Percentiles rank a stretch among this genome's conserved stretches.
phyloP scores from a whole-genome alignment of 2,888 invertebrate genomes.

The Lingula anatina region DNA sequence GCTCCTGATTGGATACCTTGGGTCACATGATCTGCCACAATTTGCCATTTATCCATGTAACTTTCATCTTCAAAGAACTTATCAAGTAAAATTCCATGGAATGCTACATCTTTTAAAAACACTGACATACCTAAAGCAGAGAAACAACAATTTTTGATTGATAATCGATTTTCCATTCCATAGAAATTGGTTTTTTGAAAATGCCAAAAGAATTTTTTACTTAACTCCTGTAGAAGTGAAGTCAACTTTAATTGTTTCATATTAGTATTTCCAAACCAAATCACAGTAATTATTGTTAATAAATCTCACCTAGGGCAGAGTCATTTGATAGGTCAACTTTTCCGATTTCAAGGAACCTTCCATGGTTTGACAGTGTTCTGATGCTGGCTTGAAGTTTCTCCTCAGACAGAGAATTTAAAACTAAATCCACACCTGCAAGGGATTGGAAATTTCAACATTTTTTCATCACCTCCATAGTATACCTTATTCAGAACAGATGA shows the following conservation, averaged over 20 bases:
- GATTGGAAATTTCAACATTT: not conserved
- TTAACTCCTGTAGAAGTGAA: too few species aligned
- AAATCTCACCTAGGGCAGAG: slow-evolving; percentile 66
- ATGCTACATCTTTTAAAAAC: slow-evolving; percentile 91
- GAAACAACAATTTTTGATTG: too few species aligned
- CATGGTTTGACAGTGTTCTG: slow-evolving; percentile 84
- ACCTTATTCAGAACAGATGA: too few species aligned
- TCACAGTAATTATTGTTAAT: too few species aligned
- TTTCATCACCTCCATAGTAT: too few species aligned
- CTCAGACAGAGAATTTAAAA: slow-evolving; percentile 93
- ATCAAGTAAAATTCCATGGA: slow-evolving; percentile 95
- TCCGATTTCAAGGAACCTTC: slow-evolving; percentile 96
- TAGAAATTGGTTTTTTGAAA: too few species aligned
- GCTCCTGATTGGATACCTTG: slow-evolving; percentile 85
- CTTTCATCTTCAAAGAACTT: slow-evolving; percentile 75
- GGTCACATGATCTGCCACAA: slow-evolving; percentile 71
- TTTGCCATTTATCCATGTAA: slow-evolving; percentile 66
- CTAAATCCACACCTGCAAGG: slow-evolving; percentile 76
- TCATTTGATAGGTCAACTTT: slow-evolving; percentile 95
- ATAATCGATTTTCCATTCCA: too few species aligned
- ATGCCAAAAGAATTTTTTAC: too few species aligned
- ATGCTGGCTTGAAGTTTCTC: slow-evolving; percentile 92
- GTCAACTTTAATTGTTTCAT: too few species aligned
- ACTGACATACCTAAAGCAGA: slow-evolving; percentile 77
- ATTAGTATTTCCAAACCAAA: too few species aligned